phyloP scores from a whole-genome alignment of 2,888 invertebrate genomes.

The Hirtodrosophila cameraria region DNA sequence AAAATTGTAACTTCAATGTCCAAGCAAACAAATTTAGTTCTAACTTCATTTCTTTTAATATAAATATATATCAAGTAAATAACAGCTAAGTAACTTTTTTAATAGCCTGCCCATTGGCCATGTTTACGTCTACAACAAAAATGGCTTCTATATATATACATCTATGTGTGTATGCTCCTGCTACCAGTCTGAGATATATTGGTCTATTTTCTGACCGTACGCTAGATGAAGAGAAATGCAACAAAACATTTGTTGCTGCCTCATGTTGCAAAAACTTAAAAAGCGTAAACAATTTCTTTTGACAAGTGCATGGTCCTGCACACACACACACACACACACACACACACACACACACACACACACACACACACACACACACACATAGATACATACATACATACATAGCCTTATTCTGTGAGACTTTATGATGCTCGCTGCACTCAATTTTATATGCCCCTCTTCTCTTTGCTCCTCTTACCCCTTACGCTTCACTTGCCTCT shows the following conservation, averaged over 20 bases:
- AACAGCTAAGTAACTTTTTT: slow-evolving; percentile 28
- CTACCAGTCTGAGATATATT: slow-evolving; percentile 5
- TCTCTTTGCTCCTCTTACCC: neutral
- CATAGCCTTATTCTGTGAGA: neutral
- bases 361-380: slow-evolving; percentile 2
- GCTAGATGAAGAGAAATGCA: slow-evolving; percentile 23
- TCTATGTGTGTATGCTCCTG: too few species aligned
- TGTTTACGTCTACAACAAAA: neutral
- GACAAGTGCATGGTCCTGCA: slow-evolving; percentile 35
- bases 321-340: slow-evolving; percentile 11
- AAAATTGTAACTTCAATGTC: slow-evolving; percentile 7
- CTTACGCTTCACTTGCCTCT: neutral
- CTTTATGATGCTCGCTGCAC: slow-evolving; percentile 28
- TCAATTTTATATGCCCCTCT: slow-evolving; percentile 16
- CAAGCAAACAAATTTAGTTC: slow-evolving; percentile 26
- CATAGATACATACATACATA: neutral
- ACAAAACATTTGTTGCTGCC: slow-evolving; percentile 22
- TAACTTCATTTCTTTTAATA: slow-evolving; percentile 36
- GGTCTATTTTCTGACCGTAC: neutral
- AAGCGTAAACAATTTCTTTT: slow-evolving; percentile 65
- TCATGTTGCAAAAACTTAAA: slow-evolving; percentile 41
- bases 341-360: neutral
- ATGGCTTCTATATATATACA: too few species aligned
- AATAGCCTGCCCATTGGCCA: slow-evolving; percentile 15
- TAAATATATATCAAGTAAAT: slow-evolving; percentile 24